Conservation (phyloP, 1,140 invertebrate species). For the Penaeus japonicus region DNA sequence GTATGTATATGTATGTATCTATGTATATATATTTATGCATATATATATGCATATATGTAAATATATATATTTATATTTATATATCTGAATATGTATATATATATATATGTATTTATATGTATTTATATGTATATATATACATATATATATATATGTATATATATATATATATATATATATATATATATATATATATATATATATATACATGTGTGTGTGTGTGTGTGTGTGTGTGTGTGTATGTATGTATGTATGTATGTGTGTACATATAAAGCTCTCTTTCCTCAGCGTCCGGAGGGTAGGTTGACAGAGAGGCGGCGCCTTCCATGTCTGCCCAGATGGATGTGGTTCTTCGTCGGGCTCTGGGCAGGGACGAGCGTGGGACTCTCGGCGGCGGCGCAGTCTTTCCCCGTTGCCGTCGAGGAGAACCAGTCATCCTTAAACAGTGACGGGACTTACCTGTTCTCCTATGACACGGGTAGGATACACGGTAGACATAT, state of each 20-base stretch:
- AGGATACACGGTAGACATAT: too few species aligned
- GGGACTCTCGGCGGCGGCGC: background rate
- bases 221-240: background rate
- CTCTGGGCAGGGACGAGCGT: background rate
- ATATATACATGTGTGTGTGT: too few species aligned
- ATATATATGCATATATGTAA: background rate
- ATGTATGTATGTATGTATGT: background rate
- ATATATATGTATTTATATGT: background rate
- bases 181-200: too few species aligned
- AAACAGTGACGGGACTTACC: conserved; percentile 28
- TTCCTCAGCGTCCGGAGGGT: too few species aligned
- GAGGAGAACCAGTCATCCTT: conserved; percentile 35
- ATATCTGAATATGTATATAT: background rate
- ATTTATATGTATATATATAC: background rate
- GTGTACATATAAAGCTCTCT: too few species aligned
- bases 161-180: too few species aligned
- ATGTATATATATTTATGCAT: too few species aligned
- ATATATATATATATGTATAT: background rate
- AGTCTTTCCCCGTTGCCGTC: conserved; percentile 20
- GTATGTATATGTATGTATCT: too few species aligned
- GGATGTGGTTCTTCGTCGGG: background rate
- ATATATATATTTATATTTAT: conserved; percentile 6
- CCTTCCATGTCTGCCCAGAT: too few species aligned
- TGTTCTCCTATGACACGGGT: conserved; percentile 46
- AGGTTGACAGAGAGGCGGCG: too few species aligned